phyloP scores from a whole-genome alignment of 2,113 vertebrate species.

The Calidris pygmaea region DNA sequence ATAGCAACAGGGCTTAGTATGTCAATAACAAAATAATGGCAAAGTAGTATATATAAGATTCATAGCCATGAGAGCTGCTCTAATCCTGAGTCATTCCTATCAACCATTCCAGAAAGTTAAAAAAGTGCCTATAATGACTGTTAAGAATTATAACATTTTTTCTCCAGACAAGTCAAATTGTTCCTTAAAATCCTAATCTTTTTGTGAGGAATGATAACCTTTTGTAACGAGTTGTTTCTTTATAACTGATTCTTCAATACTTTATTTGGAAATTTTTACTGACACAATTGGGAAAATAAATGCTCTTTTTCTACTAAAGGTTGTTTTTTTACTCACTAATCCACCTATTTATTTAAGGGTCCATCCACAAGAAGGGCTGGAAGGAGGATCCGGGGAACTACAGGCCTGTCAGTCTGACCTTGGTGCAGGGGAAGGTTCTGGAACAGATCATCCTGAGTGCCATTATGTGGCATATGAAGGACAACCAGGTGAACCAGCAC shows the following conservation, averaged over 20 bases:
- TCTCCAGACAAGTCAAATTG: neutral
- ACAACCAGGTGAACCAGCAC: too few species aligned
- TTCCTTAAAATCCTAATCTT: neutral
- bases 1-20: neutral
- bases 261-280: neutral
- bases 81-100: neutral
- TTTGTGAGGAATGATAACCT: neutral
- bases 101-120: neutral
- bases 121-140: neutral
- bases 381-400: neutral
- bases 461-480: neutral
- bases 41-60: neutral
- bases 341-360: neutral
- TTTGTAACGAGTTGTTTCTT: neutral
- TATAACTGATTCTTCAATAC: neutral
- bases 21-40: neutral
- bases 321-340: neutral
- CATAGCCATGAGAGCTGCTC: neutral
- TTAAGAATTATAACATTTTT: neutral
- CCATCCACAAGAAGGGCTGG: neutral
- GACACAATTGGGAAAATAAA: neutral
- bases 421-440: neutral
- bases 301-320: neutral
- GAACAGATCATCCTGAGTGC: neutral
- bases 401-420: neutral